Evolutionary conservation across 2,888 invertebrate genomes (phyloP).

Genomic region (Pterostichus niger): DNA sequence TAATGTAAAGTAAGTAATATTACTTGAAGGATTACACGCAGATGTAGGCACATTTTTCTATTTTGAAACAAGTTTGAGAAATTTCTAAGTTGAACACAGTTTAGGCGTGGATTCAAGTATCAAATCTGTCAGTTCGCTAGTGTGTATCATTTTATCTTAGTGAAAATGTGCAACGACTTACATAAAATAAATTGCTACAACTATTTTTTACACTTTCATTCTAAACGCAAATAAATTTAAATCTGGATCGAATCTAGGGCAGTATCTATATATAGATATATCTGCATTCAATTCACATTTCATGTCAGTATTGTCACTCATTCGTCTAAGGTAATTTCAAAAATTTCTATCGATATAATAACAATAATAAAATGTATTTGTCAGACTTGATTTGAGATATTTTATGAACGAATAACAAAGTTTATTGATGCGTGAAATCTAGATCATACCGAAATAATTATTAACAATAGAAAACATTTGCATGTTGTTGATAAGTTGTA

Average conservation of each 20-base stretch:
- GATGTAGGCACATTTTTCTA: constrained; percentile 30
- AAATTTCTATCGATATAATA: too few relatives aligned
- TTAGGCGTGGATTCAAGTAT: constrained; percentile 11
- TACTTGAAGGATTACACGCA: background rate
- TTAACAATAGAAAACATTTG: constrained; percentile 13
- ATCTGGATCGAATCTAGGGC: constrained; percentile 23
- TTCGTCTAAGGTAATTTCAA: background rate
- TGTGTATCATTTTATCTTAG: background rate
- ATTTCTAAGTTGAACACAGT: constrained; percentile 6
- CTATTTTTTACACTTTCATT: constrained; percentile 24
- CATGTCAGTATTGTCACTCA: background rate
- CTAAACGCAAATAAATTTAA: constrained; percentile 22
- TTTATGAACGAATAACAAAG: background rate
- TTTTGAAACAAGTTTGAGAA: constrained; percentile 2
- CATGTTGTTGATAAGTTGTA: background rate
- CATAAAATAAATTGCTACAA: constrained; percentile 16
- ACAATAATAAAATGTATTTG: too few relatives aligned
- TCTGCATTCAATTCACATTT: background rate
- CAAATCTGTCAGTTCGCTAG: background rate
- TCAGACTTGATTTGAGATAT: constrained; percentile 8
- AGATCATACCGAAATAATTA: constrained; percentile 1
- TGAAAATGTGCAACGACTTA: background rate
- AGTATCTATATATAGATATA: constrained; percentile 21
- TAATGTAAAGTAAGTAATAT: too few relatives aligned
- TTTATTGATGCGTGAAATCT: constrained; percentile 10